Conservation (phyloP, 2,888 invertebrate species). For the Hoplodrina ambigua region DNA sequence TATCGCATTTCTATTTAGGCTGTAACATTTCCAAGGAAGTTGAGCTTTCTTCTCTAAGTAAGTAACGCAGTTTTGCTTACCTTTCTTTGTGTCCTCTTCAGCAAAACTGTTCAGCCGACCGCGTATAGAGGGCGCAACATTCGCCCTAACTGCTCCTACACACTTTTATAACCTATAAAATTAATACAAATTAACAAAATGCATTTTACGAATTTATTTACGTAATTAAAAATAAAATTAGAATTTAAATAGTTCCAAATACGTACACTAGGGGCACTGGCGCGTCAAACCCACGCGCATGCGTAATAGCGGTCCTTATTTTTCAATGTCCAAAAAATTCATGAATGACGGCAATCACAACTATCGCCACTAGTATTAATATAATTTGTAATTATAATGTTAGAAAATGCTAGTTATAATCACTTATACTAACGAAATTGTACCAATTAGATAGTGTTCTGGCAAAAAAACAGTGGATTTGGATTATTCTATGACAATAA, state of each 20-base stretch:
- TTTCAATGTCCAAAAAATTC: conserved; percentile 82
- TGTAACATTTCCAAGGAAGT: not conserved
- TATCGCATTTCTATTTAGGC: conserved; percentile 4
- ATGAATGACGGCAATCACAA: conserved; percentile 87
- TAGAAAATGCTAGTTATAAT: conserved; percentile 84
- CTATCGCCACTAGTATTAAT: conserved; percentile 78
- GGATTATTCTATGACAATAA: conserved; percentile 84
- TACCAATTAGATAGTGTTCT: conserved; percentile 87
- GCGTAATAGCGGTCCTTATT: conserved; percentile 78
- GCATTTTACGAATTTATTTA: not conserved
- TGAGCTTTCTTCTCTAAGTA: not conserved
- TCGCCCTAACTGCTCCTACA: not conserved
- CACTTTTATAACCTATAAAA: not conserved
- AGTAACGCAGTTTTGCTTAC: not conserved
- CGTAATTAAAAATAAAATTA: not conserved
- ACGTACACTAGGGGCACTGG: conserved; percentile 68
- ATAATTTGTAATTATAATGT: conserved; percentile 80
- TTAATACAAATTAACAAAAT: not conserved
- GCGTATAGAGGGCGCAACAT: conserved; percentile 43
- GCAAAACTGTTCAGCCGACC: not conserved
- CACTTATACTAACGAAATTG: conserved; percentile 76
- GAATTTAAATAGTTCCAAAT: conserved; percentile 30
- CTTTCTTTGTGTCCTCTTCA: not conserved
- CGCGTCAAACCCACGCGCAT: conserved; percentile 74
- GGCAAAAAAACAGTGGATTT: conserved; percentile 72